These are phyloP conservation scores for Seladonia tumulorum DNA, from an alignment of 2,888 invertebrate genomes.

Conservation along the genomic window DNA sequence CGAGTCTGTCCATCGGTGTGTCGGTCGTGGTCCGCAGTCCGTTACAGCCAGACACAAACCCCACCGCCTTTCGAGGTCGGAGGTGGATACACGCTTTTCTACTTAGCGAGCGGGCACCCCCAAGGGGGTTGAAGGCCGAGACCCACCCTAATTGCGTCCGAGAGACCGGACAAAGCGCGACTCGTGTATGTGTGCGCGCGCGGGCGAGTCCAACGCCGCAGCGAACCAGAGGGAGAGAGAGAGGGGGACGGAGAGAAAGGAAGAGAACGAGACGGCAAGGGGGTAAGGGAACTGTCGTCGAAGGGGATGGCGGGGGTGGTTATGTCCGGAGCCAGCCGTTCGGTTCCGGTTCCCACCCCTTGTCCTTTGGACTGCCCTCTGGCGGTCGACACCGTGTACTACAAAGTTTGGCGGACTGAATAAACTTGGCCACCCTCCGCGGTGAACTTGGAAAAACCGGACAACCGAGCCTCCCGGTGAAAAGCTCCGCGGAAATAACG, in stretches of 20 bases:
- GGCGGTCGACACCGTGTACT: slow-evolving; percentile 83
- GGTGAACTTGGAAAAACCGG: slow-evolving; percentile 76
- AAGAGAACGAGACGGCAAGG: slow-evolving; percentile 19
- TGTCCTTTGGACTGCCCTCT: slow-evolving; percentile 81
- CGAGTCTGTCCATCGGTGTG: slow-evolving; percentile 63
- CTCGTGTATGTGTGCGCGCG: slow-evolving; percentile 79
- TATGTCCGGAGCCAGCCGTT: slow-evolving; percentile 81
- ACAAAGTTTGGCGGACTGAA: slow-evolving; percentile 84
- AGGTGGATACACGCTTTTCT: slow-evolving; percentile 84
- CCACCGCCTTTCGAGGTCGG: slow-evolving; percentile 78
- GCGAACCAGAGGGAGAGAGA: slow-evolving; percentile 24
- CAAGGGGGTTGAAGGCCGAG: slow-evolving; percentile 79
- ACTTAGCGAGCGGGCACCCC: slow-evolving; percentile 82
- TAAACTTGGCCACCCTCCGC: slow-evolving; percentile 81
- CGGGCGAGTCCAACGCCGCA: slow-evolving; percentile 43
- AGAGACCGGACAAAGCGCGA: slow-evolving; percentile 84
- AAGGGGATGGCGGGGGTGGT: slow-evolving; percentile 71
- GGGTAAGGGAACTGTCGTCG: slow-evolving; percentile 11
- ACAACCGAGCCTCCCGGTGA: slow-evolving; percentile 62
- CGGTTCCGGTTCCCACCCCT: slow-evolving; percentile 80
- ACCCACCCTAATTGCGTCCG: slow-evolving; percentile 84
- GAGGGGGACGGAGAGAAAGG: slow-evolving; percentile 30
- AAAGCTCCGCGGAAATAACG: slow-evolving; percentile 70
- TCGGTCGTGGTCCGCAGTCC: slow-evolving; percentile 65
- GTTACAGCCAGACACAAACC: slow-evolving; percentile 69